phyloP scores from a whole-genome alignment of 2,113 vertebrate genomes.

The Caranx melampygus region DNA sequence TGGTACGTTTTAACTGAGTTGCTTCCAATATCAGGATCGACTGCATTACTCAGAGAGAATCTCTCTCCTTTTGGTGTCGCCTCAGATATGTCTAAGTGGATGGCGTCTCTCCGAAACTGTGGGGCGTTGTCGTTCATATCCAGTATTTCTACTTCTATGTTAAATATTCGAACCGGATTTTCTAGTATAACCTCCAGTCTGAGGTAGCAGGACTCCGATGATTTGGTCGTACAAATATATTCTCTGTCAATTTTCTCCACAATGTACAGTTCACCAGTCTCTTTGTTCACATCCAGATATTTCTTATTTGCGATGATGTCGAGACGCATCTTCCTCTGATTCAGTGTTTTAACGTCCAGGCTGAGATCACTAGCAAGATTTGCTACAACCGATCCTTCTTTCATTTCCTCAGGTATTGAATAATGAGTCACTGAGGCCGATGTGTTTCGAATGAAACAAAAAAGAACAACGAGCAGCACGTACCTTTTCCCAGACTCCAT shows the following conservation, averaged over 20 bases:
- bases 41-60: constrained; percentile 71
- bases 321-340: constrained; percentile 67
- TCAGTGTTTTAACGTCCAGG: constrained; percentile 68
- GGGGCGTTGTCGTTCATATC: constrained; percentile 76
- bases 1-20: constrained; percentile 60
- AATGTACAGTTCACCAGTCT: constrained; percentile 81
- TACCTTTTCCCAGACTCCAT: background rate
- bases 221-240: constrained; percentile 60
- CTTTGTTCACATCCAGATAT: constrained; percentile 84
- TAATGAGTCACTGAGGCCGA: constrained; percentile 71
- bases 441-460: background rate
- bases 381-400: constrained; percentile 83
- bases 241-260: constrained; percentile 79
- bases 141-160: constrained; percentile 69
- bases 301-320: constrained; percentile 63
- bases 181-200: constrained; percentile 55
- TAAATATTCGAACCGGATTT: constrained; percentile 61
- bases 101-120: constrained; percentile 59
- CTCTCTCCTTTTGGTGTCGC: constrained; percentile 58
- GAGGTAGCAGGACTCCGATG: constrained; percentile 32
- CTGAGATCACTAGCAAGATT: constrained; percentile 83
- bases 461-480: background rate
- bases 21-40: constrained; percentile 70
- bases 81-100: constrained; percentile 73
- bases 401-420: constrained; percentile 79